Conservation (phyloP, 2,113 vertebrate genomes). For the Syrrhaptes paradoxus region DNA sequence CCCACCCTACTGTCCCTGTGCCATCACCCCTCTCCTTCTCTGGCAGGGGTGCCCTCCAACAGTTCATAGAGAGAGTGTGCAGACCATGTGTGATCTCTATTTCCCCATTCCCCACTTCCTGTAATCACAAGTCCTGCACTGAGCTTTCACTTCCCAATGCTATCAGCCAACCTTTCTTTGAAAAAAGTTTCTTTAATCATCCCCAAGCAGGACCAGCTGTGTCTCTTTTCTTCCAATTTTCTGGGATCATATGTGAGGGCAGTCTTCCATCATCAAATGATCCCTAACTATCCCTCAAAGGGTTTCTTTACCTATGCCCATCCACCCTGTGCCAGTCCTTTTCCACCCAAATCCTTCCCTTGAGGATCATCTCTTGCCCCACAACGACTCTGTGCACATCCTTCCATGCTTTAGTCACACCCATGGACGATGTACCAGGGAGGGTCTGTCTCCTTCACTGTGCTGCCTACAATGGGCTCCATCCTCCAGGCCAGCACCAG, state of each 20-base stretch:
- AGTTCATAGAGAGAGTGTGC: neutral
- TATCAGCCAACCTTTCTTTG: neutral
- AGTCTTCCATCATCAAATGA: neutral
- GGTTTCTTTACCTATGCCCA: neutral
- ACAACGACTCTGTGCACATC: neutral
- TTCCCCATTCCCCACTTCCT: neutral
- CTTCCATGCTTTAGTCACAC: neutral
- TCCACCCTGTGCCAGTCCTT: neutral
- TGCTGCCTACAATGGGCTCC: neutral
- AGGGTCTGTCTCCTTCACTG: fast-evolving
- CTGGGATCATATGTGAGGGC: neutral
- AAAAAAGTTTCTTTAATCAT: neutral
- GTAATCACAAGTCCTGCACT: neutral
- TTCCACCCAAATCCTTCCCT: neutral
- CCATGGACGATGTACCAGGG: fast-evolving
- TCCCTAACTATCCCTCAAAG: neutral
- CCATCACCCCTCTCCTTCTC: neutral
- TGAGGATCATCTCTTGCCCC: neutral
- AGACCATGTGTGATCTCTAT: neutral
- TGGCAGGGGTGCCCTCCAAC: neutral
- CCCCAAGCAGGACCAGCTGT: neutral
- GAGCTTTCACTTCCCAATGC: neutral
- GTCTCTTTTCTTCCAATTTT: neutral
- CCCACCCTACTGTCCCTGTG: neutral
- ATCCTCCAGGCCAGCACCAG: too few species aligned